phyloP scores from a whole-genome alignment of 2,113 vertebrate genomes.

The Indicator indicator region DNA sequence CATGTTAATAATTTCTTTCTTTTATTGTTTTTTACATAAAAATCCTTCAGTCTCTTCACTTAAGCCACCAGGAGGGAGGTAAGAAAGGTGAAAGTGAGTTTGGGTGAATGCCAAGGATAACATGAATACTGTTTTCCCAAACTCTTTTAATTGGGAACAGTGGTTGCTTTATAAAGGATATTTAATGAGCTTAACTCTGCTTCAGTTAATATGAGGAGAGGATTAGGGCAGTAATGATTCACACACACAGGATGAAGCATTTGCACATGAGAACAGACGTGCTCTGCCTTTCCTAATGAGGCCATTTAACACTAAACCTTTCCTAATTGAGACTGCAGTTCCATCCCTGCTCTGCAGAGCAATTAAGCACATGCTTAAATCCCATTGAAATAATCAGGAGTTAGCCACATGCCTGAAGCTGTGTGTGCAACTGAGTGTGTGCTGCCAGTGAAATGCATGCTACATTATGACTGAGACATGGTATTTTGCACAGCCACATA shows the following conservation, averaged over 20 bases:
- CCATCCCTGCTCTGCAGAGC: conserved; percentile 49
- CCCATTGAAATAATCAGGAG: conserved; percentile 41
- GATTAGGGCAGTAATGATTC: conserved; percentile 69
- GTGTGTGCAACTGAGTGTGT: conserved; percentile 57
- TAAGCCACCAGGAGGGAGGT: neutral
- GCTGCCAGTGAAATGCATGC: conserved; percentile 14
- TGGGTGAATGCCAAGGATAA: conserved; percentile 21
- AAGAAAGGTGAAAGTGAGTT: conserved; percentile 48
- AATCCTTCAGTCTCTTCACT: neutral
- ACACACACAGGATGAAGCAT: conserved; percentile 55
- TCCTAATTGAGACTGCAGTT: conserved; percentile 62
- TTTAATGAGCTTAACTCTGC: conserved; percentile 71
- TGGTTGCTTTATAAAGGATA: conserved; percentile 63
- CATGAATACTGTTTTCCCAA: conserved; percentile 49
- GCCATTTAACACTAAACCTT: conserved; percentile 70
- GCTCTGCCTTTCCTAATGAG: conserved; percentile 67
- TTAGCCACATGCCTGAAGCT: conserved; percentile 61
- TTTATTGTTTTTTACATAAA: neutral
- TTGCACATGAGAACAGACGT: conserved; percentile 68
- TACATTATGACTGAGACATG: conserved; percentile 42
- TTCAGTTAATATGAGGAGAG: conserved; percentile 63
- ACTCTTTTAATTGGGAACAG: conserved; percentile 65
- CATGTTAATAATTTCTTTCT: neutral
- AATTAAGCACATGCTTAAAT: conserved; percentile 69
- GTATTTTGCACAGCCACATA: conserved; percentile 11